These are phyloP conservation scores for Periphyllus acericola DNA, from an alignment of 2,888 invertebrate genomes.

Conservation along the genomic window DNA sequence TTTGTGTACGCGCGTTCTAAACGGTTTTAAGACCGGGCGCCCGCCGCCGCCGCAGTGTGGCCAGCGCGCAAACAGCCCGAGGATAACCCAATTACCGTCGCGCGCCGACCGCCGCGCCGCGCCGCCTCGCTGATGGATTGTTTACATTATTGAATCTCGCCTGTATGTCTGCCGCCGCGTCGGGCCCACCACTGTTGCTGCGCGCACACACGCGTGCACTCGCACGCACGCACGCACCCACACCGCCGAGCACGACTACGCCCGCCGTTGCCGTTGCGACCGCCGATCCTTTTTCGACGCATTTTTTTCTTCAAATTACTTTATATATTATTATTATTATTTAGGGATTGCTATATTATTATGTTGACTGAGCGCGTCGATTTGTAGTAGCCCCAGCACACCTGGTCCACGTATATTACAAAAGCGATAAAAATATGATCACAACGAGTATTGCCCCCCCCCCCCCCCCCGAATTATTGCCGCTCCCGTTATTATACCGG, in stretches of 20 bases:
- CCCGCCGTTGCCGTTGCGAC: too few species aligned
- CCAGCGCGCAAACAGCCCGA: constrained; percentile 55
- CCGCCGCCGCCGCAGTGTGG: constrained; percentile 22
- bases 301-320: too few species aligned
- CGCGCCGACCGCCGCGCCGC: constrained; percentile 46
- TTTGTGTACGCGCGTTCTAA: constrained; percentile 11
- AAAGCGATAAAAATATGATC: too few species aligned
- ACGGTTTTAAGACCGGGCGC: constrained; percentile 49
- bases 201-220: neutral
- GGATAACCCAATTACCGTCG: constrained; percentile 61
- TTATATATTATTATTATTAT: too few species aligned
- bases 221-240: neutral
- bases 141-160: constrained; percentile 61
- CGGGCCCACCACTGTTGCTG: neutral
- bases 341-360: too few species aligned
- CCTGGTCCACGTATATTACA: too few species aligned
- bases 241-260: too few species aligned
- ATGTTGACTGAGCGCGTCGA: too few species aligned
- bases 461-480: neutral
- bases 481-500: neutral
- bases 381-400: too few species aligned
- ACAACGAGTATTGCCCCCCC: too few species aligned
- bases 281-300: too few species aligned
- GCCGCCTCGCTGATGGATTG: constrained; percentile 58
- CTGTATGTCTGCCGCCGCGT: constrained; percentile 54